Conservation (phyloP, 2,113 vertebrate genomes). For the Lota lota region DNA sequence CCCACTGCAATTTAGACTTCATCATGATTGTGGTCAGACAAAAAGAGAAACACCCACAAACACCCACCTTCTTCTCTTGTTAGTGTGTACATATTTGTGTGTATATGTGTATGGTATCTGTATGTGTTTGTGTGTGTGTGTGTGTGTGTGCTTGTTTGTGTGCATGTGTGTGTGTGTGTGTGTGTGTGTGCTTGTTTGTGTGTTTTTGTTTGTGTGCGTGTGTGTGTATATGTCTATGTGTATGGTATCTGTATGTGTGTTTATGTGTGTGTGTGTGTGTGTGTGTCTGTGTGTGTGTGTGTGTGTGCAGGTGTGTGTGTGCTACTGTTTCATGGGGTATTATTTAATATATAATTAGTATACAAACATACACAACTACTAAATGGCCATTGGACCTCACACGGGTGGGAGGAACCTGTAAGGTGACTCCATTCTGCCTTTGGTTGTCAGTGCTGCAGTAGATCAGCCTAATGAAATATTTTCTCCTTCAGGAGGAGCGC, state of each 20-base stretch:
- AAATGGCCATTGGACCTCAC: too few relatives aligned
- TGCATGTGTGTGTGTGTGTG: neutral
- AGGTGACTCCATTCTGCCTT: too few relatives aligned
- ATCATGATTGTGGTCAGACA: constrained; percentile 68
- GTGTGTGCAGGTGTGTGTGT: too few relatives aligned
- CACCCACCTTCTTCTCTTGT: constrained; percentile 49
- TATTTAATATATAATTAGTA: too few relatives aligned
- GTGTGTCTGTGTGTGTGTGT: too few relatives aligned
- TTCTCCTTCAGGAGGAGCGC: constrained; percentile 38
- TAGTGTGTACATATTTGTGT: constrained; percentile 7
- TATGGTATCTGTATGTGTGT: too few relatives aligned
- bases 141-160: neutral
- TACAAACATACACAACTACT: too few relatives aligned
- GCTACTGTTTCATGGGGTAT: too few relatives aligned
- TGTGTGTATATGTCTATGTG: neutral
- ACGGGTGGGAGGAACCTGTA: too few relatives aligned
- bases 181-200: neutral
- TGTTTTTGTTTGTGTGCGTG: neutral
- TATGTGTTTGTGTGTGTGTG: neutral
- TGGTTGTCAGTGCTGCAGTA: too few relatives aligned
- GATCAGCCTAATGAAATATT: constrained; percentile 4
- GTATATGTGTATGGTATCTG: neutral
- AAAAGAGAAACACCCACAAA: constrained; percentile 50
- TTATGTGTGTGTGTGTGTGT: too few relatives aligned
- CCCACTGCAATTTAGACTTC: constrained; percentile 53